Conservation (phyloP, 1,140 invertebrate genomes). For the Cylas formicarius region DNA sequence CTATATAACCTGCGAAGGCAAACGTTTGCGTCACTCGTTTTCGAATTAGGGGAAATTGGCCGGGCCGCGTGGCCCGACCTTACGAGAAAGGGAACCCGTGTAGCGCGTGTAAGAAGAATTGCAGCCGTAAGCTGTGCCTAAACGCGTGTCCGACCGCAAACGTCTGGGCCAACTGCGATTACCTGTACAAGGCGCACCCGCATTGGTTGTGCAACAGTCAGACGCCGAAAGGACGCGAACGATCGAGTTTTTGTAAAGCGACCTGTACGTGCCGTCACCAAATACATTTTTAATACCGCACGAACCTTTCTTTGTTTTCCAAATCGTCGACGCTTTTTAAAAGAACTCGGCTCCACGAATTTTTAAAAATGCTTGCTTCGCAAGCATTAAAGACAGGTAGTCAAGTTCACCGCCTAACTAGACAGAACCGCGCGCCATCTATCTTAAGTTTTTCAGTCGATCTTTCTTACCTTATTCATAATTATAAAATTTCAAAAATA, state of each 20-base stretch:
- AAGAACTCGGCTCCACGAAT: too few relatives aligned
- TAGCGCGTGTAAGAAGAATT: constrained; percentile 55
- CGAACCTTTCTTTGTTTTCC: too few relatives aligned
- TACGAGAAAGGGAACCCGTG: constrained; percentile 61
- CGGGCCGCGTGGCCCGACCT: constrained; percentile 53
- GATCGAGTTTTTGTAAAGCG: constrained; percentile 56
- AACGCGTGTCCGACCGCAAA: constrained; percentile 65
- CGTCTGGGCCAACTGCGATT: constrained; percentile 64
- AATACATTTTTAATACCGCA: too few relatives aligned
- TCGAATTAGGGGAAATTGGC: constrained; percentile 61
- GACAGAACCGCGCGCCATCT: too few relatives aligned
- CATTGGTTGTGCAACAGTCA: constrained; percentile 56
- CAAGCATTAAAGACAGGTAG: too few relatives aligned
- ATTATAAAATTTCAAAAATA: too few relatives aligned
- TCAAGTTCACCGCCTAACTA: too few relatives aligned
- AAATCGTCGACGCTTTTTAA: too few relatives aligned
- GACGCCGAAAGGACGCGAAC: constrained; percentile 49
- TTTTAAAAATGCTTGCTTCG: too few relatives aligned
- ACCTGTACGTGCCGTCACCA: constrained; percentile 70
- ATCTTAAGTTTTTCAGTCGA: too few relatives aligned
- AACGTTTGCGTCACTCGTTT: constrained; percentile 5
- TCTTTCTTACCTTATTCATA: too few relatives aligned
- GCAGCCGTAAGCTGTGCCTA: constrained; percentile 61
- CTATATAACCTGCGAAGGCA: not conserved
- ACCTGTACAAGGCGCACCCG: constrained; percentile 51